A percentile compares a stretch with the other conserved stretches of the same genome.
Evolutionary conservation across 2,888 invertebrate genomes (phyloP).

Genomic region (Drosophila aldrichi): DNA sequence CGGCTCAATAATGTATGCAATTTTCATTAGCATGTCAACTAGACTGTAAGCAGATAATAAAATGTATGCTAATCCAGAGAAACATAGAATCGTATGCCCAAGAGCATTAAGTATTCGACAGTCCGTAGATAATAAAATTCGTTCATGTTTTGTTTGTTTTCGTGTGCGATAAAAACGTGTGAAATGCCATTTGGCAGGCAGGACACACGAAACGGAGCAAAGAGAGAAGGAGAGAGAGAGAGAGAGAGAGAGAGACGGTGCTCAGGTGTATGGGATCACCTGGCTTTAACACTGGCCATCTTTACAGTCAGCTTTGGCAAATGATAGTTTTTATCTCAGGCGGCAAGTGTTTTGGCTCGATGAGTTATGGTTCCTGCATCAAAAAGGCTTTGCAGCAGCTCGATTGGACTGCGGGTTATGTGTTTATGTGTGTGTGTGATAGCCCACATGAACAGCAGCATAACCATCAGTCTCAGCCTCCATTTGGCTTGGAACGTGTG

Average conservation of each 20-base stretch:
- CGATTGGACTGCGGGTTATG: conserved; percentile 39
- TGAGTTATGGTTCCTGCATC: conserved; percentile 79
- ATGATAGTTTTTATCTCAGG: conserved; percentile 78
- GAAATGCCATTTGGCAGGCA: conserved; percentile 75
- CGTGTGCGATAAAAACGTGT: conserved; percentile 73
- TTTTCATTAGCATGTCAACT: not conserved
- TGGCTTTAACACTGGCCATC: conserved; percentile 47
- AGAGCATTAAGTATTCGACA: conserved; percentile 32
- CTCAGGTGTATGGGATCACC: conserved; percentile 19
- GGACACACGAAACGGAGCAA: conserved; percentile 25
- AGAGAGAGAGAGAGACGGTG: conserved; percentile 1
- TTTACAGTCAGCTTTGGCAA: conserved; percentile 76
- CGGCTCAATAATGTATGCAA: not conserved
- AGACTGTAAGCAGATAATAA: not conserved
- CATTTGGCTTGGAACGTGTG: conserved; percentile 59
- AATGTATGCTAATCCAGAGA: not conserved
- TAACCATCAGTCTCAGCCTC: conserved; percentile 53
- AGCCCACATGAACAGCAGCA: conserved; percentile 58
- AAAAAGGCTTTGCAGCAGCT: conserved; percentile 65
- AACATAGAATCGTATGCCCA: not conserved
- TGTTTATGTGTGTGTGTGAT: conserved; percentile 31
- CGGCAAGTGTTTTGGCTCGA: conserved; percentile 71
- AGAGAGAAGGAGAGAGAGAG: not conserved
- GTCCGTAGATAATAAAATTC: conserved; percentile 8
- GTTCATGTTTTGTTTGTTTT: conserved; percentile 31